Conservation (phyloP, 1,140 invertebrate species). For the Rhagoletis zephyria region DNA sequence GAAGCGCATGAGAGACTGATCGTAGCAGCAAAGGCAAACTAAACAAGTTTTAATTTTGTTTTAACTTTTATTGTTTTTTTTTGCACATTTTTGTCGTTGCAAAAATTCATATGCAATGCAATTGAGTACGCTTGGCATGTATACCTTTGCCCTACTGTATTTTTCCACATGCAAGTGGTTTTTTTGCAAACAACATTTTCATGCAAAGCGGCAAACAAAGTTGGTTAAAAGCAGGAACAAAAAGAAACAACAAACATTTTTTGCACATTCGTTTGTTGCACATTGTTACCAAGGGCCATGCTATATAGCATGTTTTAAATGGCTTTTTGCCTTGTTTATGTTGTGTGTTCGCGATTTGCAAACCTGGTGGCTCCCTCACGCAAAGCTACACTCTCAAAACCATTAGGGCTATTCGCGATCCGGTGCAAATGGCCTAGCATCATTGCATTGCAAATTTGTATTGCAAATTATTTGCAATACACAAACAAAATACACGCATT, state of each 20-base stretch:
- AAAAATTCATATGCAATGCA: no score
- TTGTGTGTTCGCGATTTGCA: background rate
- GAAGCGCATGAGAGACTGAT: background rate
- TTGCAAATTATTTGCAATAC: no score
- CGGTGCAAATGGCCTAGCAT: no score
- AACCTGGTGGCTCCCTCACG: conserved; percentile 8
- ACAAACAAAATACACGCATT: no score
- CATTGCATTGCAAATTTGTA: no score
- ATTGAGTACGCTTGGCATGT: background rate
- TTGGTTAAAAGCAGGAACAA: background rate
- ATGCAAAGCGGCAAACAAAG: background rate
- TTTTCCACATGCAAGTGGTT: background rate
- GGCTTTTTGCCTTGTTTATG: background rate
- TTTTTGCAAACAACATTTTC: conserved; percentile 9
- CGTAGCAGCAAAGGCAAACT: background rate
- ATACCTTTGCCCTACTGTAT: background rate
- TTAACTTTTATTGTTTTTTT: no score
- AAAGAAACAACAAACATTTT: background rate
- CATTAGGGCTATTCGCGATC: no score
- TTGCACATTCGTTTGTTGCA: background rate
- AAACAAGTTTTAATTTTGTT: background rate
- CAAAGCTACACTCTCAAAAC: conserved; percentile 14
- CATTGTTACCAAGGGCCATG: conserved; percentile 24
- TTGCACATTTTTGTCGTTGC: no score
- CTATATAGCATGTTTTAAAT: background rate